Evolutionary conservation across 2,888 invertebrate genomes (phyloP).

Genomic region (Germaria angustata): DNA sequence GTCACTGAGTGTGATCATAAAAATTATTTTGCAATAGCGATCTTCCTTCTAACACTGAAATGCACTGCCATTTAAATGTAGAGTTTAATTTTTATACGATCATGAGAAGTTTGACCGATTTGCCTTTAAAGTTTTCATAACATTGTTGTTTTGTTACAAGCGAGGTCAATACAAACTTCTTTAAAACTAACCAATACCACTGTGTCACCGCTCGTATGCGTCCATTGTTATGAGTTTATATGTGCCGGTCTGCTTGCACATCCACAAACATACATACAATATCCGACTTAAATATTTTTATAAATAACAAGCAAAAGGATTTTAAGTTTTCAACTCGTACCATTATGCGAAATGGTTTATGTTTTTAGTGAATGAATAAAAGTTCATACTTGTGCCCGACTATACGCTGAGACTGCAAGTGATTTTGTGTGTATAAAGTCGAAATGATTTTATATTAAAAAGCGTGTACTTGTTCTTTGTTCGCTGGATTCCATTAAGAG

Average conservation of each 20-base stretch:
- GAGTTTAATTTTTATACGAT: no score
- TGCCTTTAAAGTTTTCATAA: no score
- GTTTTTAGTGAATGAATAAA: neutral
- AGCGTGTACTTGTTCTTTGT: neutral
- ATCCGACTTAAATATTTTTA: neutral
- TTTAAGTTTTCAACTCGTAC: slow-evolving; percentile 40
- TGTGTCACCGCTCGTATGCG: neutral
- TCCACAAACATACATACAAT: neutral
- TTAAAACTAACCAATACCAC: neutral
- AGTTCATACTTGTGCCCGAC: neutral
- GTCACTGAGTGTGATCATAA: no score
- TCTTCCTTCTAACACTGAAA: no score
- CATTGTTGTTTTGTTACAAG: no score
- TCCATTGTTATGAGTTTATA: neutral
- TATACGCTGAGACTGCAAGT: neutral
- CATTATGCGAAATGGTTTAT: slow-evolving; percentile 25
- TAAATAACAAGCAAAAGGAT: slow-evolving; percentile 20
- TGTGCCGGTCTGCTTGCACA: neutral
- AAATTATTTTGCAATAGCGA: no score
- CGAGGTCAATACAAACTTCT: no score
- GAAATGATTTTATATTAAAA: neutral
- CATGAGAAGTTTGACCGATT: no score
- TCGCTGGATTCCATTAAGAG: slow-evolving; percentile 14
- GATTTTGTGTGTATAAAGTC: neutral
- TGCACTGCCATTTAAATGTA: no score